A percentile compares a stretch with the other conserved stretches of the same genome.
These are phyloP conservation scores for Serilophus lunatus DNA, from an alignment of 2,113 vertebrate species.

Conservation along the genomic window DNA sequence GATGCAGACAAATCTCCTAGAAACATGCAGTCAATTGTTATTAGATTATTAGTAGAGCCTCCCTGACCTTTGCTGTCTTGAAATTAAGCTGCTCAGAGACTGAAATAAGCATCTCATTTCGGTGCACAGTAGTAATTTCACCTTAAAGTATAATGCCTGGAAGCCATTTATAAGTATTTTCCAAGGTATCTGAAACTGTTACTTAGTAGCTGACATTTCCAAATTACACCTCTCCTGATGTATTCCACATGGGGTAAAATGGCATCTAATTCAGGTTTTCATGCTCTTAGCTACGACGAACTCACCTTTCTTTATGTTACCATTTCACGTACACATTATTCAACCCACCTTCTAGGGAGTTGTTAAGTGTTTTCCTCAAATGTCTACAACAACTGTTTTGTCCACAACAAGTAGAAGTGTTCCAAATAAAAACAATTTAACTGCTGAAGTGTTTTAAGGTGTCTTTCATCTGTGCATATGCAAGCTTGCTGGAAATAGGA, in stretches of 20 bases:
- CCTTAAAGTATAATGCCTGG: slow-evolving; percentile 37
- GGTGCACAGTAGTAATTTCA: slow-evolving; percentile 37
- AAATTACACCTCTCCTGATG: neutral
- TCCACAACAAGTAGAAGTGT: neutral
- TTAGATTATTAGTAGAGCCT: slow-evolving; percentile 42
- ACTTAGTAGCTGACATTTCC: slow-evolving; percentile 17
- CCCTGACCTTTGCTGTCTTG: slow-evolving; percentile 33
- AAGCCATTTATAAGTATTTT: slow-evolving; percentile 35
- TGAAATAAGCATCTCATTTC: slow-evolving; percentile 53
- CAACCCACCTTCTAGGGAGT: fast-evolving
- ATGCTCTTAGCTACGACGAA: neutral
- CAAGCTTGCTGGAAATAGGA: neutral
- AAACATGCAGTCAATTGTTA: slow-evolving; percentile 43
- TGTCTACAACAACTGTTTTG: neutral
- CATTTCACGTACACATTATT: neutral
- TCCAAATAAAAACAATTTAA: neutral
- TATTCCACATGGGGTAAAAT: neutral
- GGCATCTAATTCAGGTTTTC: neutral
- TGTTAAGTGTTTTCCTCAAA: neutral
- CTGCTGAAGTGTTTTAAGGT: neutral
- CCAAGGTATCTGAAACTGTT: neutral
- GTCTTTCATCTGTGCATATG: neutral
- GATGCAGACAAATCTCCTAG: neutral
- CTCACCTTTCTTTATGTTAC: neutral
- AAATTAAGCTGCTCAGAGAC: slow-evolving; percentile 46